Conservation (phyloP, 1,140 invertebrate genomes). For the Hetaerina americana region DNA sequence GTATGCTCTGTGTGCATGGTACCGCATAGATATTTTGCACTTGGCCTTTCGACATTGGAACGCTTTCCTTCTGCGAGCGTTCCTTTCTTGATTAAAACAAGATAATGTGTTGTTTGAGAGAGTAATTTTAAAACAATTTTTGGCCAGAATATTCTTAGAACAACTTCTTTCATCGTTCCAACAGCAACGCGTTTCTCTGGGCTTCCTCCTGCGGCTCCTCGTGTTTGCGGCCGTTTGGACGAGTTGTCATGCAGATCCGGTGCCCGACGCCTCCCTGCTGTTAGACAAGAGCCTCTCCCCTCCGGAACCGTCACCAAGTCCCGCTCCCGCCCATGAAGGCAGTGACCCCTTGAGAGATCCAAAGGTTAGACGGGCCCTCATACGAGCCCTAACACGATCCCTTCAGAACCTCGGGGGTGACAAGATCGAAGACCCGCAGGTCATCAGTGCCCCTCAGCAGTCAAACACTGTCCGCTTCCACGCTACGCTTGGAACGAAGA, state of each 20-base stretch:
- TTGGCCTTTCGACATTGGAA: no score
- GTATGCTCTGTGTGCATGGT: no score
- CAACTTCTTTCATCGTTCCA: no score
- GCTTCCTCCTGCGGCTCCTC: background rate
- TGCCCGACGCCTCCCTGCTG: background rate
- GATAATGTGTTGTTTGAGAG: no score
- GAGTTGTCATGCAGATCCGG: background rate
- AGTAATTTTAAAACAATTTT: no score
- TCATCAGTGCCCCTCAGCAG: background rate
- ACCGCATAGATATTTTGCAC: no score
- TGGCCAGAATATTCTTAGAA: no score
- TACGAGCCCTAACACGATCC: background rate
- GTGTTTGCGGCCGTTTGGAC: no score
- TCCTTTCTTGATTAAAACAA: no score
- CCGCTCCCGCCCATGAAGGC: background rate
- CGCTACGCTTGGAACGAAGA: no score
- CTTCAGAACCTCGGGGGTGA: background rate
- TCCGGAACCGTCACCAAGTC: background rate
- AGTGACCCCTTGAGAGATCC: background rate
- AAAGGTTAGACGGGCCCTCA: background rate
- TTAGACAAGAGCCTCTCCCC: background rate
- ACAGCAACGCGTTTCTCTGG: no score
- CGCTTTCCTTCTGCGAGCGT: no score
- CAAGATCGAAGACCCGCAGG: background rate
- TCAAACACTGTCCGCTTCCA: background rate